A percentile compares a stretch with the other conserved stretches of the same genome.
These are phyloP conservation scores for Vimba vimba DNA, from an alignment of 2,113 vertebrate genomes.

Conservation along the genomic window DNA sequence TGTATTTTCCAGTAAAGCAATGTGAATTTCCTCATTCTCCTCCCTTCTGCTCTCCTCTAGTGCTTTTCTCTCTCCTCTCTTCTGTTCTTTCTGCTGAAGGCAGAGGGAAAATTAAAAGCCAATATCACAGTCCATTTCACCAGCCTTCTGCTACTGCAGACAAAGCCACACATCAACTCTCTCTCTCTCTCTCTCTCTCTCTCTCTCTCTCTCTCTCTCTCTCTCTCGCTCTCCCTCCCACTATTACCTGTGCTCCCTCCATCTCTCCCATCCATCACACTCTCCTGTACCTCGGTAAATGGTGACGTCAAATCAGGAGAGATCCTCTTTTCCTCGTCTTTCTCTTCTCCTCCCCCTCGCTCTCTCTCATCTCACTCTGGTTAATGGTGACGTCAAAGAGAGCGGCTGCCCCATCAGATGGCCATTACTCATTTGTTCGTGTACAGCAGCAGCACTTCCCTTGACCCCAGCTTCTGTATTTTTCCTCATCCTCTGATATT, in stretches of 20 bases:
- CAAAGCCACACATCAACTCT: conserved; percentile 33
- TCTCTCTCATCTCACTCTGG: background rate
- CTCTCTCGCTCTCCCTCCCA: background rate
- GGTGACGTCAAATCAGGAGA: conserved; percentile 45
- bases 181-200: background rate
- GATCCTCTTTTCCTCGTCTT: conserved; percentile 15
- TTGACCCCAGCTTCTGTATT: background rate
- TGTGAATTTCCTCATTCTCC: background rate
- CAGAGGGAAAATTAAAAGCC: conserved; percentile 56
- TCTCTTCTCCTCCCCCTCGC: background rate
- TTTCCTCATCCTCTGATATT: background rate
- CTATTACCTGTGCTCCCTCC: conserved; percentile 16
- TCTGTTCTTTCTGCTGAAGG: conserved; percentile 37
- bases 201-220: background rate
- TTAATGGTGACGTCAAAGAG: conserved; percentile 36
- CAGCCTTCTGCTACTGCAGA: conserved; percentile 49
- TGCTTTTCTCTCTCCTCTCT: conserved; percentile 22
- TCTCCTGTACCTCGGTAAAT: conserved; percentile 26
- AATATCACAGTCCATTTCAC: conserved; percentile 60
- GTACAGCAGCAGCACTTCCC: background rate
- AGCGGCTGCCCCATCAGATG: conserved; percentile 10
- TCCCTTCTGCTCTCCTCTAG: background rate
- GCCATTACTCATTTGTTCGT: conserved; percentile 18
- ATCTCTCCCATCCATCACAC: conserved; percentile 28
- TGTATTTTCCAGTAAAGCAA: conserved; percentile 23